Percentiles rank a stretch among this genome's conserved stretches.
Evolutionary conservation across 1,140 invertebrate genomes (phyloP).

Genomic region (Leptonema lineaticorne): DNA sequence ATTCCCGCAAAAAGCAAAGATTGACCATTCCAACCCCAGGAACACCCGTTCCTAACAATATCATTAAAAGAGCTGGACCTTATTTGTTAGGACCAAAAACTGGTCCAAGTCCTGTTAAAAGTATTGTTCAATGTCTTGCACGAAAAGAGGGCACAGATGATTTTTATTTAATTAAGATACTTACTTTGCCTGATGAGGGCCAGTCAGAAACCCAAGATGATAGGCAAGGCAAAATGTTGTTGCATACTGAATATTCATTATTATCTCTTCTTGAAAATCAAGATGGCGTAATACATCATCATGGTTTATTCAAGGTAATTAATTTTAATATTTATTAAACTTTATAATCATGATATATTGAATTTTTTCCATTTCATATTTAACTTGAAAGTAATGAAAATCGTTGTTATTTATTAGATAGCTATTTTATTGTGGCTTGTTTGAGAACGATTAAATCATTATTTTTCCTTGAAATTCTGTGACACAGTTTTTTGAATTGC

Average conservation of each 20-base stretch:
- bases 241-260: slow-evolving; percentile 80
- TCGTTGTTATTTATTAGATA: not conserved
- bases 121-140: slow-evolving; percentile 78
- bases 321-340: not conserved
- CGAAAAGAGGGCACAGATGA: slow-evolving; percentile 72
- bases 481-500: not conserved
- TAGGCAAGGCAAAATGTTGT: slow-evolving; percentile 76
- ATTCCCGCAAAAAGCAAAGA: slow-evolving; percentile 37
- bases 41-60: slow-evolving; percentile 52
- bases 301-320: slow-evolving; percentile 78
- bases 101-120: slow-evolving; percentile 74
- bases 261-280: slow-evolving; percentile 70
- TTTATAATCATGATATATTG: no score
- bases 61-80: slow-evolving; percentile 63
- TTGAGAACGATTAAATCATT: not conserved
- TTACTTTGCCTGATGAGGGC: slow-evolving; percentile 57
- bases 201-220: slow-evolving; percentile 74
- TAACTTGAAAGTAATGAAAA: no score
- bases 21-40: slow-evolving; percentile 46
- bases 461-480: not conserved
- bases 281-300: slow-evolving; percentile 76
- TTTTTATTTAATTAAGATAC: slow-evolving; percentile 76
- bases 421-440: not conserved
- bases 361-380: no score
- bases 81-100: slow-evolving; percentile 73